Percentiles rank a stretch among this genome's conserved stretches.
Evolutionary conservation across 2,113 vertebrate species (phyloP).

Genomic region (Morone saxatilis): DNA sequence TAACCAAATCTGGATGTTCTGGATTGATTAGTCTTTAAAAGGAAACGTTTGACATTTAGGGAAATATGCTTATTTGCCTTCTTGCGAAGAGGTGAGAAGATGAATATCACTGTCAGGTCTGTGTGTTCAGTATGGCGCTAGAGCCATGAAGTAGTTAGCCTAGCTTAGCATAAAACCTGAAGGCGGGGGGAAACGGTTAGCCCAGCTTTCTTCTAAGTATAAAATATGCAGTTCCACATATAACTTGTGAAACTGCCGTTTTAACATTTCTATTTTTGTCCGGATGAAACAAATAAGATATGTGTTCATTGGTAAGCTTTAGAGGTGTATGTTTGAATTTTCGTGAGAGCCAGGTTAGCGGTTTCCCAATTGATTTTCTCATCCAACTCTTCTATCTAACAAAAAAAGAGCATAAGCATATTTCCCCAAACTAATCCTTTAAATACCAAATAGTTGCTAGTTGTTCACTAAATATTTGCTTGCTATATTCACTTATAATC

Average conservation of each 20-base stretch:
- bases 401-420: not conserved
- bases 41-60: not conserved
- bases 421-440: not conserved
- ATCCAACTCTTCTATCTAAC: not conserved
- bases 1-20: not conserved
- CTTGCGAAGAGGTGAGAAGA: not conserved
- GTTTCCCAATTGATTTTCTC: not conserved
- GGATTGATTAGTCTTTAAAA: too few relatives aligned
- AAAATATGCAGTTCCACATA: not conserved
- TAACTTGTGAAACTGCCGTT: not conserved
- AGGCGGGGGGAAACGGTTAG: too few relatives aligned
- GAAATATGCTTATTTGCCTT: not conserved
- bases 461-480: not conserved
- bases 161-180: not conserved
- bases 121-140: too few relatives aligned
- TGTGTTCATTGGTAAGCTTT: not conserved
- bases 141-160: not conserved
- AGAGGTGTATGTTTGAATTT: not conserved
- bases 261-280: not conserved
- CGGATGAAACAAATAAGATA: not conserved
- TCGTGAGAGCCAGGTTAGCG: too few relatives aligned
- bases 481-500: not conserved
- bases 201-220: not conserved
- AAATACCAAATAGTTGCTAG: not conserved
- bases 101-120: not conserved